A percentile compares a stretch with the other conserved stretches of the same genome.
These are phyloP conservation scores for Leptinotarsa juncta DNA, from an alignment of 2,888 invertebrate genomes.

Conservation along the genomic window DNA sequence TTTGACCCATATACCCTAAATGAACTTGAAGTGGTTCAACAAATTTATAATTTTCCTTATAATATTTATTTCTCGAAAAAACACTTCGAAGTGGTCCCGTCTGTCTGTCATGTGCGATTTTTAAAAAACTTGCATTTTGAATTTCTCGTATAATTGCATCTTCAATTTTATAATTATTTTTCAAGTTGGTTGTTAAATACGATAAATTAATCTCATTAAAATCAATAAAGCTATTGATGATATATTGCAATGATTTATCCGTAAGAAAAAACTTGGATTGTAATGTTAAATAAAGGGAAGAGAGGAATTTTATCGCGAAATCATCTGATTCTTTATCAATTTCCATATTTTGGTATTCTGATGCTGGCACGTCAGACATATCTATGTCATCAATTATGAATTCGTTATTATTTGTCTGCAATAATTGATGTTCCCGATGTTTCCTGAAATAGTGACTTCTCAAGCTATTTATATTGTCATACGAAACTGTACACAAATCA, in stretches of 20 bases:
- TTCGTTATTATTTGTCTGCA: too few relatives aligned
- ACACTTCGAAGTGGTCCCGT: not conserved
- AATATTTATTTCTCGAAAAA: conserved; percentile 1
- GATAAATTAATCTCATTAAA: not conserved
- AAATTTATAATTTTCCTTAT: conserved; percentile 5
- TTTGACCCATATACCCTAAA: not conserved
- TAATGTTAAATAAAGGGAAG: not conserved
- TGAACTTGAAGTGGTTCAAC: not conserved
- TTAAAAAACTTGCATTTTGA: not conserved
- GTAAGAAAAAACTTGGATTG: not conserved
- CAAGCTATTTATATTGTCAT: too few relatives aligned
- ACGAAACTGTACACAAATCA: too few relatives aligned
- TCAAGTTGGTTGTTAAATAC: not conserved
- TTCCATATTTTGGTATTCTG: too few relatives aligned
- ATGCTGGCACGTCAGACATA: too few relatives aligned
- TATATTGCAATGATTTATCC: not conserved
- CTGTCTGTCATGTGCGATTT: not conserved
- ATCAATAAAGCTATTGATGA: not conserved
- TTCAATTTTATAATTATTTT: not conserved
- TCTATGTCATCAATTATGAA: too few relatives aligned
- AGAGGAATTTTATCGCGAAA: not conserved
- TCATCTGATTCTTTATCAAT: not conserved
- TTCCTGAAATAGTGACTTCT: too few relatives aligned
- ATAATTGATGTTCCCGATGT: too few relatives aligned
- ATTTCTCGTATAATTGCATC: not conserved